Percentiles rank a stretch among this genome's conserved stretches.
Conservation (phyloP, 1,140 invertebrate genomes). For the Notospermus geniculatus region DNA sequence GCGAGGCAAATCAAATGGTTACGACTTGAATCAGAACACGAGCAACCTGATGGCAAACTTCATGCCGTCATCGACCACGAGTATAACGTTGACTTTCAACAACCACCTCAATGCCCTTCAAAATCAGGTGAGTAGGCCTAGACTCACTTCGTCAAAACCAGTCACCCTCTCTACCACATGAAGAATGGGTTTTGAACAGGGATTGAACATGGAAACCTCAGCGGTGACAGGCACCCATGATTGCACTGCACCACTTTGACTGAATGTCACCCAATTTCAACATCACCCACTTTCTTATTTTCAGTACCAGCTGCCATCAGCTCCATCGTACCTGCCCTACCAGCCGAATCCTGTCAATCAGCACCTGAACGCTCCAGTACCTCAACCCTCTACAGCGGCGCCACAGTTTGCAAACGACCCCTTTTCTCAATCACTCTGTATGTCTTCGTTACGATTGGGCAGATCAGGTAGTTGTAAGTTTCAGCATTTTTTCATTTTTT, state of each 20-base stretch:
- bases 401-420: conserved; percentile 66
- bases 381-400: conserved; percentile 44
- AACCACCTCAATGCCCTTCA: conserved; percentile 65
- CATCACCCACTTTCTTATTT: conserved; percentile 49
- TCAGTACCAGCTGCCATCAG: conserved; percentile 83
- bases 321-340: conserved; percentile 46
- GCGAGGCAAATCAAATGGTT: conserved; percentile 39
- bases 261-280: too few species aligned
- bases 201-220: too few species aligned
- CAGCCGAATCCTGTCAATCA: conserved; percentile 44
- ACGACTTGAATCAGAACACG: conserved; percentile 46
- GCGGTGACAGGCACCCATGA: not conserved
- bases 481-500: not conserved
- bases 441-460: conserved; percentile 69
- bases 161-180: too few species aligned
- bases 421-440: conserved; percentile 65
- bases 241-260: not conserved
- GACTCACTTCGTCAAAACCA: too few species aligned
- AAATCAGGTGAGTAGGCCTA: conserved; percentile 51
- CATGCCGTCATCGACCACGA: conserved; percentile 74
- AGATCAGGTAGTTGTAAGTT: conserved; percentile 35
- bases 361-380: conserved; percentile 41
- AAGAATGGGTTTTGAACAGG: too few species aligned
- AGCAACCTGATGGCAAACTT: conserved; percentile 58
- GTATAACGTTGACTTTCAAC: conserved; percentile 85